Evolutionary conservation across 2,888 invertebrate species (phyloP), one percentile per base, ranked within the genome.

Genomic region (Cantharis rufa): DNA sequence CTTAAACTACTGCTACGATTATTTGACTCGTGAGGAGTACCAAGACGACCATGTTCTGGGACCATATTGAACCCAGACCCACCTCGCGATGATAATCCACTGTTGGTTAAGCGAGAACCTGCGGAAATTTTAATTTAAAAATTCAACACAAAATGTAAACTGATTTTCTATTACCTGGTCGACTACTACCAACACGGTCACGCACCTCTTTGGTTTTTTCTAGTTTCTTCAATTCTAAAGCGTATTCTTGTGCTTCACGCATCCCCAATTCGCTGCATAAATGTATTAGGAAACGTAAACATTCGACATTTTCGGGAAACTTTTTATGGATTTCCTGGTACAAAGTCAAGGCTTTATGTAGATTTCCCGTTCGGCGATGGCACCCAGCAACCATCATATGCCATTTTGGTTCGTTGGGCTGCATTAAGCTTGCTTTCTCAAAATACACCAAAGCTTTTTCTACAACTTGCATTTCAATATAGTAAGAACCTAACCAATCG

Each of bases 241-340:
- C 91, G 89, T 98, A 98, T 16, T 94, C 92, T 79, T 95, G 93
- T 0, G 96, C 94, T 85, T 99, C 98, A 62, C 95, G 92, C 85
- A 98, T 91, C 0, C 98, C 98, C 84, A 98, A 91, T 86, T 98
- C 97, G 48, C 94, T 94, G 85, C 96, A 95, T 70, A 98, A 88
- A 82, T 96, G 92, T n/a, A 97, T 94, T 84, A 98, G 90, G 86
- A 96, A 93, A 88, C 96, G 95, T 72, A 98, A 89, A 88, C 98
- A 98, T 86, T 98, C 97, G 1, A 96, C 91, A 87, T 98, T 98
- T 79, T 98, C 98, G 0, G 99, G 99, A 87, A 99, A 99, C 81
- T 93, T 92, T 16, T 92, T 90, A 85, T 98, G 95, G 84, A 98
- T 94, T 81, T 92, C 92, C 88, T 96, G 95, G 88, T 97, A 98